Evolutionary conservation across 2,888 invertebrate species (phyloP), one percentile per base, ranked within the genome.

Genomic region (Oscheius onirici): DNA sequence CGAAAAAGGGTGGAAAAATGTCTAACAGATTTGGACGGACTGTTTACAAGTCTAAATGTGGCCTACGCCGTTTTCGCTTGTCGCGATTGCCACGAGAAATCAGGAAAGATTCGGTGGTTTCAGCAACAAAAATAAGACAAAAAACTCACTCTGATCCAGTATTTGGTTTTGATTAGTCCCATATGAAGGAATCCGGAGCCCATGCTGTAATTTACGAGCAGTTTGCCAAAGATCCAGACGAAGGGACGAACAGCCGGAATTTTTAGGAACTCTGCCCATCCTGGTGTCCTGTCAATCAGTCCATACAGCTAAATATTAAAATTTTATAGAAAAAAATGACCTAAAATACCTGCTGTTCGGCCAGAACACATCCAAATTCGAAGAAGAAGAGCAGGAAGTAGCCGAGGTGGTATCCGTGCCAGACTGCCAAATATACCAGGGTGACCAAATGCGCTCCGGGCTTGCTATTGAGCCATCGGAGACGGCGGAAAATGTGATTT

Each of bases 381-480:
- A 95, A 92, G 71, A 93, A 91, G 90, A 97, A 97, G 55, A 93
- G 93, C 85, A 94, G 90, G 88, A 95, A 97, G 87, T 99, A 99
- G 0, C 97, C 97, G 11, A 93, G 92, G 87, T 95, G 93, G 66
- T 94, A 92, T 13, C 97, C 97, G 89, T 97, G 97, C 97, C 97
- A 97, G 0, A 95, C 86, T 0, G 97, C 95, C 46, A 99, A 91
- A 89, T 96, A 97, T 0, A 92, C 70, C 49, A 99, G 89, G 0
- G 96, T 93, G 0, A 91, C 90, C 0, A 92, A 90, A 88, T 97
- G 97, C 76, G 96, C 96, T 79, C 91, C 76, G 58, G 90, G 91
- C 22, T 93, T 91, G 88, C 93, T 94, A 57, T 94, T 94, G 58
- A 97, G 90, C 88, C 95, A 97, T 87, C 93, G 93, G 51, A 97